Percentiles rank a stretch among this genome's conserved stretches.
phyloP scores from a whole-genome alignment of 2,797 vertebrate genomes.

The Ctenopoma multispine region DNA sequence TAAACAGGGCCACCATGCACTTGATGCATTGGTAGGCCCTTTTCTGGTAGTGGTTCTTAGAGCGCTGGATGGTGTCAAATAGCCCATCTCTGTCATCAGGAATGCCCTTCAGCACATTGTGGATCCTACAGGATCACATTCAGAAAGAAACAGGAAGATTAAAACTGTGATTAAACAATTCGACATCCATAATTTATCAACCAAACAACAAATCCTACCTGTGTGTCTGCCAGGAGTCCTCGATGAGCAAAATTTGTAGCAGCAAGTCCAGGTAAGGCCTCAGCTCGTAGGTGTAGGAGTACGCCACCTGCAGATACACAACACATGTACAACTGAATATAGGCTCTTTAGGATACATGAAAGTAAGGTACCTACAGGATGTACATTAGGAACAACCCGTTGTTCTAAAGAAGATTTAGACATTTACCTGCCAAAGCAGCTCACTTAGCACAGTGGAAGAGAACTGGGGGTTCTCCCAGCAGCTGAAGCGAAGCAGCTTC shows the following conservation, averaged over 20 bases:
- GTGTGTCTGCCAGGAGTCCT: conserved; percentile 99
- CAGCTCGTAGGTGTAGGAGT: conserved; percentile 98
- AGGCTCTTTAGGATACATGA: neutral
- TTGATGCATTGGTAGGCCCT: conserved; percentile 99
- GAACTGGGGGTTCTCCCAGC: conserved; percentile 99
- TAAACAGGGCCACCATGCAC: conserved; percentile 99
- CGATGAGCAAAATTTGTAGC: conserved; percentile 97
- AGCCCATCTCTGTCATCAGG: conserved; percentile 98
- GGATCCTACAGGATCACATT: conserved; percentile 87
- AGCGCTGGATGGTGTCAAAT: conserved; percentile 99
- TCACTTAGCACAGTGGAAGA: conserved; percentile 99
- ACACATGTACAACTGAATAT: conserved; percentile 11
- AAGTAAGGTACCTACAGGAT: neutral
- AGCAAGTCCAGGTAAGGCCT: conserved; percentile 99
- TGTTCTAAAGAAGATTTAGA: neutral
- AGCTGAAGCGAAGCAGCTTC: conserved; percentile 98
- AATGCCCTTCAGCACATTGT: conserved; percentile 99
- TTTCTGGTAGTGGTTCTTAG: conserved; percentile 99
- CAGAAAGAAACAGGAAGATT: neutral
- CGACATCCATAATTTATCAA: neutral
- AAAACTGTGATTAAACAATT: neutral
- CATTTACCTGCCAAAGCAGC: conserved; percentile 97
- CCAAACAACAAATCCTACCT: conserved; percentile 81
- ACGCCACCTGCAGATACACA: conserved; percentile 89
- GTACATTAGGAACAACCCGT: neutral